Evolutionary conservation across 2,888 invertebrate species (phyloP), one percentile per base, ranked within the genome.

Genomic region (Tricholauxania praeusta): DNA sequence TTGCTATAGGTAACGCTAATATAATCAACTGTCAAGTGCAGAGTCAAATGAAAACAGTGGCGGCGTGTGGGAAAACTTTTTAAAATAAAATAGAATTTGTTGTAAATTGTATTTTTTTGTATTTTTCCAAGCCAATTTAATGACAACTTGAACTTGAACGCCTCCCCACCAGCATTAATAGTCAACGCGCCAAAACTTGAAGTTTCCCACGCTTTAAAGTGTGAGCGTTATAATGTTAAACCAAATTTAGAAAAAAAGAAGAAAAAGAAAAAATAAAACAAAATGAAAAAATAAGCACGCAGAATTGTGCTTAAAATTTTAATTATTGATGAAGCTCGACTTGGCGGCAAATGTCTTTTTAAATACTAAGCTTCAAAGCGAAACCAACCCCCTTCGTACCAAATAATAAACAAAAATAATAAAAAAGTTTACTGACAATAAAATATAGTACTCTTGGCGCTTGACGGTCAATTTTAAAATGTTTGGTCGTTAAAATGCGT

Each of bases 141-240:
- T 28, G 28, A 28, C 28, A 28, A 28, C 28, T 28, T 28, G 28
- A 28, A 28, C 4, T 28, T 28, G 28, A 28, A 28, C 28, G 28
- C 28, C 39, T 10, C 10, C 39, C 39, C 39, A 39, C 39, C 39
- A 39, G 39, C 10, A 39, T 10, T 10, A 39, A 10, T 5, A 39
- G 39, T 10, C 39, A 39, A 39, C 39, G 39, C 39, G 39, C 22
- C 32, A 14, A 55, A 67, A 55, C 67, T 63, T 70, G 62, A 51
- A 51, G 67, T 73, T 76, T 76, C 76, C 74, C 76, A 76, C 74
- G 76, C 74, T 74, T 71, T 28, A 59, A 74, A 74, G 59, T 68
- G 72, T 64, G 39, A 63, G 70, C 62, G 68, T 73, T 75, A 66
- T 69, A 69, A 71, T 69, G 14, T 7, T 59, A n/a, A 32, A 3